These are phyloP conservation scores for Chloroclystis v-ata DNA, from an alignment of 2,888 invertebrate species.

Conservation along the genomic window DNA sequence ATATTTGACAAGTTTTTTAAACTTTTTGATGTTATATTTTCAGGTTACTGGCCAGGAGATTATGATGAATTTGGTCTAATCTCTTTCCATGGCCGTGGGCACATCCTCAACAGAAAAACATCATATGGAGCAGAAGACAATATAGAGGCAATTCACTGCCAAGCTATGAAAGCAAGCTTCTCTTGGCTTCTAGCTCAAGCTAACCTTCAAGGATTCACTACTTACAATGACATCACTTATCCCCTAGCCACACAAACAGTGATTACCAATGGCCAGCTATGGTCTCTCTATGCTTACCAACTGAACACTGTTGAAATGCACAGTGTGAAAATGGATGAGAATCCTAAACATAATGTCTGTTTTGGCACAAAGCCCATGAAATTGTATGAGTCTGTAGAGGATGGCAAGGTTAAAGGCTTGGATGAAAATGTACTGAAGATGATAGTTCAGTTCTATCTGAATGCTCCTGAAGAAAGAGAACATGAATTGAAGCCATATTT, in stretches of 20 bases:
- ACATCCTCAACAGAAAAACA: slow-evolving; percentile 69
- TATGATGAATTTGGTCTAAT: slow-evolving; percentile 85
- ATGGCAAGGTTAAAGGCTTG: slow-evolving; percentile 85
- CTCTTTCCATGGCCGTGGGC: slow-evolving; percentile 83
- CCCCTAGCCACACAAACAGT: slow-evolving; percentile 93
- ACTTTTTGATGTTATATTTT: too few species aligned
- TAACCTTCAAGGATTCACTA: slow-evolving; percentile 91
- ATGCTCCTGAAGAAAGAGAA: slow-evolving; percentile 80
- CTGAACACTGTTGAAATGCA: slow-evolving; percentile 89
- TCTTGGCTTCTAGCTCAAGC: slow-evolving; percentile 89
- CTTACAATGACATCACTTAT: slow-evolving; percentile 93
- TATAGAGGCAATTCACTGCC: slow-evolving; percentile 82
- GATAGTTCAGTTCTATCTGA: slow-evolving; percentile 86
- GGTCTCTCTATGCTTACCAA: slow-evolving; percentile 94
- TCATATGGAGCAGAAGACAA: slow-evolving; percentile 75
- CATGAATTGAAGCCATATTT: slow-evolving; percentile 86
- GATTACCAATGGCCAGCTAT: slow-evolving; percentile 91
- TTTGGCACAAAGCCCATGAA: slow-evolving; percentile 85
- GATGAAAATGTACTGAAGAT: slow-evolving; percentile 87
- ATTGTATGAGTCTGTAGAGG: slow-evolving; percentile 85
- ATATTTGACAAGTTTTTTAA: too few species aligned
- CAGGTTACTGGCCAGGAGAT: slow-evolving; percentile 92
- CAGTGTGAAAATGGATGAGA: slow-evolving; percentile 79
- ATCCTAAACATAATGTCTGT: slow-evolving; percentile 87
- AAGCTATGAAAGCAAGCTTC: slow-evolving; percentile 88